Evolutionary conservation across 2,797 vertebrate genomes (phyloP).

Genomic region (Miopithecus talapoin): DNA sequence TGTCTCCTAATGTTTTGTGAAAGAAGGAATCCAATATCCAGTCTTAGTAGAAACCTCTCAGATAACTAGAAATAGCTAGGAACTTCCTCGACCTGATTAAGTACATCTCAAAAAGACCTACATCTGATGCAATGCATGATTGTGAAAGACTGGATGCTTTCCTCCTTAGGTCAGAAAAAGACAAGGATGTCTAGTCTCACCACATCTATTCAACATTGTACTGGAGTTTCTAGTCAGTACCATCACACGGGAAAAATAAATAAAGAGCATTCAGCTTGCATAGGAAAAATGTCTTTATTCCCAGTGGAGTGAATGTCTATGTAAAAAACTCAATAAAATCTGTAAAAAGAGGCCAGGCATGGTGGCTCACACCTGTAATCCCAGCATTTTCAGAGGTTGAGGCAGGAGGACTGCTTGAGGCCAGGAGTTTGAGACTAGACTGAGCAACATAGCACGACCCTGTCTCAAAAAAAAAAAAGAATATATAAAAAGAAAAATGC

Average conservation of each 20-base stretch:
- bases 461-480: neutral
- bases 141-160: neutral
- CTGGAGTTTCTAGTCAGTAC: neutral
- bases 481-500: neutral
- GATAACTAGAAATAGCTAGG: neutral
- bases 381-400: neutral
- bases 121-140: neutral
- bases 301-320: neutral
- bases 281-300: neutral
- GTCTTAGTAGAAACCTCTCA: neutral
- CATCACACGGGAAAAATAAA: neutral
- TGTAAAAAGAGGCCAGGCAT: neutral
- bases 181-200: neutral
- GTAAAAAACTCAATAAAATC: neutral
- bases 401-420: neutral
- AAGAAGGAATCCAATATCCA: neutral
- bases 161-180: neutral
- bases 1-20: neutral
- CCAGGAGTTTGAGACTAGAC: neutral
- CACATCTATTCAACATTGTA: neutral
- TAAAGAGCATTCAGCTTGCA: neutral
- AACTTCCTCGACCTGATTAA: neutral
- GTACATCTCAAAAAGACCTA: neutral
- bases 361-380: neutral
- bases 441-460: neutral